Evolutionary conservation across 2,888 invertebrate genomes (phyloP), one percentile per base, ranked within the genome.

Genomic region (Hybos culiciformis): DNA sequence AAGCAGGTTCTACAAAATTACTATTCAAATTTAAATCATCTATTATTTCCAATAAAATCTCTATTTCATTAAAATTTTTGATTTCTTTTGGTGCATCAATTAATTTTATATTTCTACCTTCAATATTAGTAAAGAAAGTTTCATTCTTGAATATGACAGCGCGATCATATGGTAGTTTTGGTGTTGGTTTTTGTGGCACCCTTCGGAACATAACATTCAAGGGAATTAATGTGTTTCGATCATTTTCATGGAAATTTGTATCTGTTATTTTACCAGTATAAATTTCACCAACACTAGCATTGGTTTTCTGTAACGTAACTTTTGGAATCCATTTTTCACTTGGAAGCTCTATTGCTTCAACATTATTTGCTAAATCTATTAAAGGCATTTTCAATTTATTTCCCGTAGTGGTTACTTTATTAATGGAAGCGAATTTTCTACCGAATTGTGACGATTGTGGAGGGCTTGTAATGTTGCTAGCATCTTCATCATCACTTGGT

Each of bases 111-210:
- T 64, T 62, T 46, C 66, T 66, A 17, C 66, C 66, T 44, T 66
- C 64, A 37, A 67, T 64, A 42, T 65, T 66, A 1, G 62, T 60
- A 40, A 60, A 64, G 53, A 60, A 67, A 37, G 60, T 60, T 40
- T 60, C 60, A 50, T 64, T 64, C 48, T 66, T 66, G 32, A 67
- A 64, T 24, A 66, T 63, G n/a, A 66, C 60, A 8, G 66, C 64
- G 11, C 66, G 61, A 53, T 67, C 66, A 46, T 61, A 66, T 19
- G 63, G 63, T 47, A 65, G 57, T 8, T 59, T 55, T 11, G 56
- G 56, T 36, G 44, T 50, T 7, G 53, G 54, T 48, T 59, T 56
- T 34, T 53, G 45, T 8, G 56, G 55, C n/a, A 56, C 45, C 2
- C 66, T 54, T 0, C 65, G 56, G 50, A 66, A 67, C 54, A 66